Evolutionary conservation across 2,888 invertebrate genomes (phyloP).

Genomic region (Scrobipalpa costella): DNA sequence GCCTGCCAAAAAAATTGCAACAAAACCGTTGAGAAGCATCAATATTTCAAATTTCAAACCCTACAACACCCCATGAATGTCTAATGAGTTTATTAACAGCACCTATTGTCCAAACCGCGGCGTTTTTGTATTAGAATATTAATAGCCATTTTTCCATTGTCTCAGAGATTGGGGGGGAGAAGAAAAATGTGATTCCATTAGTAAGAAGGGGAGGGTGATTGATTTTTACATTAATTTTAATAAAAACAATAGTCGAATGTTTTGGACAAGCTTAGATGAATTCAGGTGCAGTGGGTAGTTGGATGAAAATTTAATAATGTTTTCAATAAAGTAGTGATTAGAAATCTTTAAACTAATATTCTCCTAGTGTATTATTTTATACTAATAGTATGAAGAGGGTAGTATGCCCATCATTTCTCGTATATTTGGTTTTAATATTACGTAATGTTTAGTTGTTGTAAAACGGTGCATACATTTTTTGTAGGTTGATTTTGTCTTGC

Average conservation of each 20-base stretch:
- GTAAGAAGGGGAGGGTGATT: constrained; percentile 58
- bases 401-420: too few relatives aligned
- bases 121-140: constrained; percentile 78
- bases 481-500: too few relatives aligned
- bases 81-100: constrained; percentile 80
- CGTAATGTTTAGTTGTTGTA: too few relatives aligned
- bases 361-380: too few relatives aligned
- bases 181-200: constrained; percentile 46
- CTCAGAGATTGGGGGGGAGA: constrained; percentile 48
- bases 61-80: constrained; percentile 70
- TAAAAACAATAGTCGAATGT: constrained; percentile 73
- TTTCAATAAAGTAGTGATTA: neutral
- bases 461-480: too few relatives aligned
- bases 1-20: constrained; percentile 6
- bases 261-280: constrained; percentile 67
- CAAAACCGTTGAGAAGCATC: constrained; percentile 19
- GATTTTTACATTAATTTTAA: constrained; percentile 79
- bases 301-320: neutral
- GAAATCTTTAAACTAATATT: too few relatives aligned
- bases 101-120: constrained; percentile 74
- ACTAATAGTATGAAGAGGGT: too few relatives aligned
- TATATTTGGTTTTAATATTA: too few relatives aligned
- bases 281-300: constrained; percentile 33
- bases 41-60: constrained; percentile 27
- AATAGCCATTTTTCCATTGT: constrained; percentile 76